Evolutionary conservation across 2,888 invertebrate species (phyloP).

Genomic region (Holacanthella duospinosa): DNA sequence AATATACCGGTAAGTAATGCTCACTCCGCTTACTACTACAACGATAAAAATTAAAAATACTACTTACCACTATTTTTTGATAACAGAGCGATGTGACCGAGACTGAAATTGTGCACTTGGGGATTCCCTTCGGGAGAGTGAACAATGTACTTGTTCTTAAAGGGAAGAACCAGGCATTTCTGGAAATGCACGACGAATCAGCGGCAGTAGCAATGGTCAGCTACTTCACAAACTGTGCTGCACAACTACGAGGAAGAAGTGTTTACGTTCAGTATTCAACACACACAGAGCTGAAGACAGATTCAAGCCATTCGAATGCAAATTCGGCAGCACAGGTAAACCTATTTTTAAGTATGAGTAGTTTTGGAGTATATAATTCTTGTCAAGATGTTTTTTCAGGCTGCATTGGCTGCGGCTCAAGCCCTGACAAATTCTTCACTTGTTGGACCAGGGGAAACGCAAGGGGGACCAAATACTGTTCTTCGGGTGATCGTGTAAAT

Average conservation of each 20-base stretch:
- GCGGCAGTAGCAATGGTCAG: constrained; percentile 91
- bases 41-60: no score
- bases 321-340: constrained; percentile 46
- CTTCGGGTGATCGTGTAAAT: constrained; percentile 78
- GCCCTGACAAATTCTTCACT: constrained; percentile 50
- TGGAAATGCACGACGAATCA: constrained; percentile 94
- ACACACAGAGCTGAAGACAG: constrained; percentile 95
- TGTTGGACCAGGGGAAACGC: constrained; percentile 2
- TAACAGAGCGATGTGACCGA: constrained; percentile 96
- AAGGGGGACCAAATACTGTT: constrained; percentile 76
- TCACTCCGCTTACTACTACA: no score
- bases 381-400: constrained; percentile 76
- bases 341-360: no score
- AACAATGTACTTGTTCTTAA: constrained; percentile 96
- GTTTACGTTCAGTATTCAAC: constrained; percentile 99
- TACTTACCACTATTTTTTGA: no score
- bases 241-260: constrained; percentile 85
- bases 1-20: no score
- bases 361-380: no score
- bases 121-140: constrained; percentile 92
- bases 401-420: constrained; percentile 74
- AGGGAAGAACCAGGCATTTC: constrained; percentile 75
- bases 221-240: constrained; percentile 84
- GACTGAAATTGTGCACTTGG: constrained; percentile 92
- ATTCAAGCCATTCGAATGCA: constrained; percentile 84